These are phyloP conservation scores for Pedetes capensis DNA, from an alignment of 2,113 vertebrate genomes.

Conservation along the genomic window DNA sequence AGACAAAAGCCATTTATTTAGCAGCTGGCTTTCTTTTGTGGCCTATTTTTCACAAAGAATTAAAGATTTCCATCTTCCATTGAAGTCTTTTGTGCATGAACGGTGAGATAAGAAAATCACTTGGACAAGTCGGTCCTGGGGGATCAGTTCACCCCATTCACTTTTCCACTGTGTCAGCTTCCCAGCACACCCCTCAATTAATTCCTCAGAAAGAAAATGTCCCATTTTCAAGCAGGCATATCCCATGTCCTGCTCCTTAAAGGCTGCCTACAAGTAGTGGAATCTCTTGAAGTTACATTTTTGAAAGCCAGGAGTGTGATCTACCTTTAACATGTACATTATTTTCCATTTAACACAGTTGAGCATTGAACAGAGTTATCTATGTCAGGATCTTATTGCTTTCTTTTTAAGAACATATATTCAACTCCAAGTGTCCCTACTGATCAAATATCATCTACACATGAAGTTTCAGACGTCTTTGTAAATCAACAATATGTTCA, in stretches of 20 bases:
- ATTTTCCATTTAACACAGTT: background rate
- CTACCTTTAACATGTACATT: background rate
- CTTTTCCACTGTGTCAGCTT: background rate
- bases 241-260: background rate
- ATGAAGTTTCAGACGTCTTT: slow-evolving; percentile 20
- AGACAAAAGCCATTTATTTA: background rate
- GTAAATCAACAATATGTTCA: slow-evolving; percentile 17
- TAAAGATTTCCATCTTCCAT: background rate
- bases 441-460: background rate
- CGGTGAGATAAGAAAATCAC: background rate
- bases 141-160: background rate
- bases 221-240: too few relatives aligned
- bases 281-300: background rate
- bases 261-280: background rate
- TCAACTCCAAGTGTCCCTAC: background rate
- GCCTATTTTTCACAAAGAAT: slow-evolving; percentile 1
- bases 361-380: background rate
- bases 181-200: background rate
- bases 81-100: background rate
- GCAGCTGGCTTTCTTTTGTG: background rate
- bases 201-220: background rate
- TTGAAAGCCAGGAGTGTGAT: background rate
- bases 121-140: background rate
- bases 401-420: background rate
- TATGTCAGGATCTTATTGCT: background rate